Conservation (phyloP, 2,113 vertebrate genomes). For the Sorex araneus region DNA sequence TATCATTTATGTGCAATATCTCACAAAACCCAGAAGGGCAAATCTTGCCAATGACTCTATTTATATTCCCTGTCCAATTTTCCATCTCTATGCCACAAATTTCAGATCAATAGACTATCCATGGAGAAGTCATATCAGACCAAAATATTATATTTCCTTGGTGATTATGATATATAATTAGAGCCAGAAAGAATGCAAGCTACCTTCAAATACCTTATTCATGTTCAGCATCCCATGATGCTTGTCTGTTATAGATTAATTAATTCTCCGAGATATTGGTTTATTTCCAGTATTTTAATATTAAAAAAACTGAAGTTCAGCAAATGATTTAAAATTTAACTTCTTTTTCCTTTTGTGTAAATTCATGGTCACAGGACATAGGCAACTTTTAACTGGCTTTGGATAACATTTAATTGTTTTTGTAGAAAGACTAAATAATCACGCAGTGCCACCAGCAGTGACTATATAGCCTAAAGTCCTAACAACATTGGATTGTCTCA, state of each 20-base stretch:
- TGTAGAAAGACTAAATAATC: constrained; percentile 42
- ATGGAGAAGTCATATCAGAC: not conserved
- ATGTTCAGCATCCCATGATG: not conserved
- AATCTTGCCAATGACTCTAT: not conserved
- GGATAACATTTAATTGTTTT: constrained; percentile 2
- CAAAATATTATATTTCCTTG: not conserved
- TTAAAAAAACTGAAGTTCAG: not conserved
- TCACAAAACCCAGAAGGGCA: constrained; percentile 1
- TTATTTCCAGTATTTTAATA: constrained; percentile 34
- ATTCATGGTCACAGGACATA: not conserved
- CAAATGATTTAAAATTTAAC: constrained; percentile 24
- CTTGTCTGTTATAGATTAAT: not conserved
- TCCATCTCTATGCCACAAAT: not conserved
- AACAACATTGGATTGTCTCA: constrained; percentile 25
- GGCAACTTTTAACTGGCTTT: constrained; percentile 39
- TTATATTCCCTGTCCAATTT: not conserved
- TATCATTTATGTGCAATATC: not conserved
- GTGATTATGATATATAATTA: not conserved
- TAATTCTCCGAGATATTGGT: constrained; percentile 25
- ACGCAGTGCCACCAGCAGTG: not conserved
- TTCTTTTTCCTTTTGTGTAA: constrained; percentile 38
- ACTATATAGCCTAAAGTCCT: not conserved
- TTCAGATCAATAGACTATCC: not conserved
- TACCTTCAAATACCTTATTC: not conserved
- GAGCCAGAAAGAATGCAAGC: not conserved